A percentile compares a stretch with the other conserved stretches of the same genome.
Evolutionary conservation across 1,140 invertebrate genomes (phyloP).

Genomic region (Drosophila bifasciata): DNA sequence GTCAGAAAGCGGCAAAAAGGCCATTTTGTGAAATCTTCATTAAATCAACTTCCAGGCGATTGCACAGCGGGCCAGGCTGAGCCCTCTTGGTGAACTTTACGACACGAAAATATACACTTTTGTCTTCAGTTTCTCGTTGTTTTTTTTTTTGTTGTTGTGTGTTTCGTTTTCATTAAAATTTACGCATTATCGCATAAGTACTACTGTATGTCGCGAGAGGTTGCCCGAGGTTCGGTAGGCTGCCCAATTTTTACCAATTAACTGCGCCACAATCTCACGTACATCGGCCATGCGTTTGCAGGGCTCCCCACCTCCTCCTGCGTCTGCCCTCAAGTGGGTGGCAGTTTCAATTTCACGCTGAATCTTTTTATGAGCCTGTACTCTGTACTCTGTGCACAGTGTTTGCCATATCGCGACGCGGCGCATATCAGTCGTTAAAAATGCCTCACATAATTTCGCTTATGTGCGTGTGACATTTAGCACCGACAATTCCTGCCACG

Average conservation of each 20-base stretch:
- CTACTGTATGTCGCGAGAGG: conserved; percentile 28
- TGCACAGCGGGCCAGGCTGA: conserved; percentile 50
- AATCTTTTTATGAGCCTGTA: conserved; percentile 66
- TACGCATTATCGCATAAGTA: conserved; percentile 79
- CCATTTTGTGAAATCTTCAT: conserved; percentile 78
- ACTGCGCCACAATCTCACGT: conserved; percentile 76
- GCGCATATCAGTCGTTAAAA: conserved; percentile 76
- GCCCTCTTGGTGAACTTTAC: conserved; percentile 51
- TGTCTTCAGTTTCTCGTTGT: conserved; percentile 20
- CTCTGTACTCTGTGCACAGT: too few relatives aligned
- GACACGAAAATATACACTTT: conserved; percentile 59
- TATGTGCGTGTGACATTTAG: conserved; percentile 80
- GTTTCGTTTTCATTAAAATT: conserved; percentile 76
- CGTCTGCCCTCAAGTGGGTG: conserved; percentile 22
- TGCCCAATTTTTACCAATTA: conserved; percentile 81
- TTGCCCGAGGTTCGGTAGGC: conserved; percentile 31
- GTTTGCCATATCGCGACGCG: conserved; percentile 54
- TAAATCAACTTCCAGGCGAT: conserved; percentile 80
- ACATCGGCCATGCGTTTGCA: conserved; percentile 71
- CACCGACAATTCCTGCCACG: conserved; percentile 20
- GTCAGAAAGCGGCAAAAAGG: conserved; percentile 43
- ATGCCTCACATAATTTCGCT: conserved; percentile 80
- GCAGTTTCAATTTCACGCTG: conserved; percentile 70
- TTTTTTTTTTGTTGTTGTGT: too few relatives aligned
- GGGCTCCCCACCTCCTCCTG: conserved; percentile 6